Evolutionary conservation across 2,888 invertebrate species (phyloP).

Genomic region (Zhengitettix transpicula): DNA sequence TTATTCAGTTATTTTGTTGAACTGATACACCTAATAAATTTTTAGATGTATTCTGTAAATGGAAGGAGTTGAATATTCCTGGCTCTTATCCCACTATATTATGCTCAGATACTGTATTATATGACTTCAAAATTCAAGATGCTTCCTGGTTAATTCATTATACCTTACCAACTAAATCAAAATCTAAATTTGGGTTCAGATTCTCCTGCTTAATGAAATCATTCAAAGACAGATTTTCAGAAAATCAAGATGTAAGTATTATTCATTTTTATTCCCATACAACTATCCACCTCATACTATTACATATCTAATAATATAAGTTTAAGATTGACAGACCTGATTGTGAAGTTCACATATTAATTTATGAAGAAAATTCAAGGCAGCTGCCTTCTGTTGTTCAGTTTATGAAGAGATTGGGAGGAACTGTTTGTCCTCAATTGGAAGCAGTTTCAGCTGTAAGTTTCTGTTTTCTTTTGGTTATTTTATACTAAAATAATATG

Average conservation of each 20-base stretch:
- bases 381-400: slow-evolving; percentile 43
- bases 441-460: slow-evolving; percentile 21
- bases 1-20: background rate
- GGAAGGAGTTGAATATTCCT: slow-evolving; percentile 3
- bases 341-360: slow-evolving; percentile 32
- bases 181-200: slow-evolving; percentile 50
- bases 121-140: slow-evolving; percentile 43
- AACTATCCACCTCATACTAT: too few species aligned
- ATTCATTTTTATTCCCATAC: too few species aligned
- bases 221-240: background rate
- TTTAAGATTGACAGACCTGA: slow-evolving; percentile 8
- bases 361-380: slow-evolving; percentile 39
- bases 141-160: slow-evolving; percentile 54
- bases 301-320: too few species aligned
- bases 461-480: background rate
- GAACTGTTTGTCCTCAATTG: slow-evolving; percentile 18
- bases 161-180: slow-evolving; percentile 41
- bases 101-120: slow-evolving; percentile 49
- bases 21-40: background rate
- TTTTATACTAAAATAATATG: too few species aligned
- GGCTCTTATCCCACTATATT: slow-evolving; percentile 32
- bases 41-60: slow-evolving; percentile 4
- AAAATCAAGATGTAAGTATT: background rate
- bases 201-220: slow-evolving; percentile 41
- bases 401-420: slow-evolving; percentile 33